These are phyloP conservation scores for Eupsilia transversa DNA, from an alignment of 2,888 invertebrate genomes.

Conservation along the genomic window DNA sequence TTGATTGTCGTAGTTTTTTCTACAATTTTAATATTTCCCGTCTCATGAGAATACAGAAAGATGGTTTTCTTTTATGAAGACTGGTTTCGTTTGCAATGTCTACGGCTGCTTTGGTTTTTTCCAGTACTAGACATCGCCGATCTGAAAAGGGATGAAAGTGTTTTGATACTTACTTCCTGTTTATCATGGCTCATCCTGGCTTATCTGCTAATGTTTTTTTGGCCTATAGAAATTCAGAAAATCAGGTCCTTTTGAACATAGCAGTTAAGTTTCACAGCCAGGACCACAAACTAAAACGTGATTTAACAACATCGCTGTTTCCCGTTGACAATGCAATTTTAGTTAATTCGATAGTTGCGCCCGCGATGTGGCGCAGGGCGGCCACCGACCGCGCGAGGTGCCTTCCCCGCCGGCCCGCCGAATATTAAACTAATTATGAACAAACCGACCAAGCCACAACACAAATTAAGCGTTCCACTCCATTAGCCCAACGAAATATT, in stretches of 20 bases:
- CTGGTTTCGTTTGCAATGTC: constrained; percentile 45
- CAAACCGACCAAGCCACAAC: constrained; percentile 81
- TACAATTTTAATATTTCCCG: constrained; percentile 67
- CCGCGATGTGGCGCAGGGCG: constrained; percentile 63
- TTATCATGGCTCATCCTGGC: neutral
- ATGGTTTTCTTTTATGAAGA: constrained; percentile 33
- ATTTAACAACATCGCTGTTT: constrained; percentile 66
- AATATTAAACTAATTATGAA: constrained; percentile 87
- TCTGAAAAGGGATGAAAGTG: neutral
- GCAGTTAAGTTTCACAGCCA: neutral
- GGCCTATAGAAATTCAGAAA: neutral
- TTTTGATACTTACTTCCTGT: neutral
- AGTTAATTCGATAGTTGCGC: constrained; percentile 83
- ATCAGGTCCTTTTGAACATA: neutral
- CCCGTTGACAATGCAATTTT: constrained; percentile 87
- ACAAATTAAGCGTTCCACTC: constrained; percentile 81
- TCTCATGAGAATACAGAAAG: constrained; percentile 43
- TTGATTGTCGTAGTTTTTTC: constrained; percentile 74
- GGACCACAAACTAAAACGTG: constrained; percentile 34
- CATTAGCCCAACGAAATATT: constrained; percentile 76
- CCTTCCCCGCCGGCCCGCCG: constrained; percentile 64
- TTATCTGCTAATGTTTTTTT: neutral
- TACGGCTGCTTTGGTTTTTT: constrained; percentile 33
- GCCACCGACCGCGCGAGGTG: constrained; percentile 43
- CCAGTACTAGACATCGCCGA: neutral